Percentiles rank a stretch among this genome's conserved stretches.
Conservation (phyloP, 2,113 vertebrate species). For the Mastomys coucha region DNA sequence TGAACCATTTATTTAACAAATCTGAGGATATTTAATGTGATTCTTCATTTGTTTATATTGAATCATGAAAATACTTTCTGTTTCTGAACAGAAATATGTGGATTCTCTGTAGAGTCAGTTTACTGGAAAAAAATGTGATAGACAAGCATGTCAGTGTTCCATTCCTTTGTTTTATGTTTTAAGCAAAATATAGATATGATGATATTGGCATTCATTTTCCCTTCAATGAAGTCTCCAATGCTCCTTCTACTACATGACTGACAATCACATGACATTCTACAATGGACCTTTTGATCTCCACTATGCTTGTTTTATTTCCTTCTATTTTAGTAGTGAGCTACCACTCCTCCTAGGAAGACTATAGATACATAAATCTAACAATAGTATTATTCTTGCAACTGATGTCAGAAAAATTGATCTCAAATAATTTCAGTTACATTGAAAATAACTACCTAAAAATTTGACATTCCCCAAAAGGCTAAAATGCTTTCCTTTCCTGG, state of each 20-base stretch:
- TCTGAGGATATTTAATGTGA: background rate
- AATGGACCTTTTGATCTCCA: slow-evolving; percentile 12
- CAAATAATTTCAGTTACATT: background rate
- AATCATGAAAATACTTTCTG: background rate
- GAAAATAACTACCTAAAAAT: background rate
- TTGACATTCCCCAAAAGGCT: background rate
- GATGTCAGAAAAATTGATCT: slow-evolving; percentile 19
- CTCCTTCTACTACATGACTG: background rate
- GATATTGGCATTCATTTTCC: background rate
- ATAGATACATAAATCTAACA: background rate
- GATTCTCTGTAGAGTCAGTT: background rate
- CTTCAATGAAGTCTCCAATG: background rate
- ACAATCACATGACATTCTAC: background rate
- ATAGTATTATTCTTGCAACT: background rate
- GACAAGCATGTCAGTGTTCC: background rate
- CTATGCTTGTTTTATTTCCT: background rate
- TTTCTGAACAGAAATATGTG: background rate
- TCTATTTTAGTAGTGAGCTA: background rate
- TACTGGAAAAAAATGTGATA: background rate
- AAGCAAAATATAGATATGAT: background rate
- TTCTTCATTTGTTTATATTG: background rate
- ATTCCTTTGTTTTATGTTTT: background rate
- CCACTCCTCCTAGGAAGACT: background rate
- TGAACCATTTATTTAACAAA: background rate
- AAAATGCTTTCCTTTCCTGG: background rate